Percentiles rank a stretch among this genome's conserved stretches.
Conservation (phyloP, 2,797 vertebrate species). For the Hybognathus amarus region DNA sequence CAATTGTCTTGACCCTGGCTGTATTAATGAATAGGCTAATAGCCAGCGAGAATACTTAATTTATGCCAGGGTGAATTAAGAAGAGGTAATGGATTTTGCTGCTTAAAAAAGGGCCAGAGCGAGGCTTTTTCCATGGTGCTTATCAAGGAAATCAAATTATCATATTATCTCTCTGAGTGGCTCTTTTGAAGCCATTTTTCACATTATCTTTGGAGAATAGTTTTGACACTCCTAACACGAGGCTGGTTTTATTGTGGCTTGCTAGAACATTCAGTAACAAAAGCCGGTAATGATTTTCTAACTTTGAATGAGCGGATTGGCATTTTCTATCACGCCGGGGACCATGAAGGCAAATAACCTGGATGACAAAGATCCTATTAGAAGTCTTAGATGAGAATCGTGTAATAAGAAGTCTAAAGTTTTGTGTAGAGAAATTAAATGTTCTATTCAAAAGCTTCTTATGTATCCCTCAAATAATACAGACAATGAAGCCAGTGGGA, state of each 20-base stretch:
- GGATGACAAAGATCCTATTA: conserved; percentile 48
- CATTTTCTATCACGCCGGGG: conserved; percentile 53
- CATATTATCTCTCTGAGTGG: conserved; percentile 82
- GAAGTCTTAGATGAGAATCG: conserved; percentile 34
- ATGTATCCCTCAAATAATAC: conserved; percentile 8
- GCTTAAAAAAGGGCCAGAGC: conserved; percentile 78
- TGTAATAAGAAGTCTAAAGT: conserved; percentile 10
- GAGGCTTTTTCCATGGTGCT: conserved; percentile 81
- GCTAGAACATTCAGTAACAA: conserved; percentile 77
- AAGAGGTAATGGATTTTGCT: conserved; percentile 85
- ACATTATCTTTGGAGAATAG: conserved; percentile 78
- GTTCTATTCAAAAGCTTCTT: conserved; percentile 14
- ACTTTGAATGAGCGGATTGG: conserved; percentile 65
- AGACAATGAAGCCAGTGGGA: not conserved
- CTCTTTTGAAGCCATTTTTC: conserved; percentile 80
- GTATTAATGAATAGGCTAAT: conserved; percentile 85
- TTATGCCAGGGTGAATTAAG: conserved; percentile 84
- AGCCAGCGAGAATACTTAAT: conserved; percentile 84
- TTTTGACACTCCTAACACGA: conserved; percentile 82
- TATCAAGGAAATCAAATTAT: conserved; percentile 85
- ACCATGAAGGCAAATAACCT: conserved; percentile 62
- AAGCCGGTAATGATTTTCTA: conserved; percentile 72
- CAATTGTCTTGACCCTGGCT: conserved; percentile 81
- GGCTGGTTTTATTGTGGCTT: conserved; percentile 78
- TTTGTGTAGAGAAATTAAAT: conserved; percentile 29